A percentile compares a stretch with the other conserved stretches of the same genome.
These are phyloP conservation scores for Sceloporus undulatus DNA, from an alignment of 2,113 vertebrate species.

Conservation along the genomic window DNA sequence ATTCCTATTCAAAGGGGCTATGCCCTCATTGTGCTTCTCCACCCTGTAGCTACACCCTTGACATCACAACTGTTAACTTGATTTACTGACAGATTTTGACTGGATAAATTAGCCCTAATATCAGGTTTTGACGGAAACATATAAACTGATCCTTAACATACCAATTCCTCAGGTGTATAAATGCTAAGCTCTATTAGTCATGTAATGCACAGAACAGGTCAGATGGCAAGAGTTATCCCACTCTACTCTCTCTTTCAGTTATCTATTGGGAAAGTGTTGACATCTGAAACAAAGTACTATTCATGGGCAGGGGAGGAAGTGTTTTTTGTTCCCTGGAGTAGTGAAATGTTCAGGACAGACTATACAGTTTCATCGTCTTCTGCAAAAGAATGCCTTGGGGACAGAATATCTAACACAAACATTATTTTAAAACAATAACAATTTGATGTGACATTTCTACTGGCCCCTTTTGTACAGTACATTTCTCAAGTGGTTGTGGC, in stretches of 20 bases:
- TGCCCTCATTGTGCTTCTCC: too few relatives aligned
- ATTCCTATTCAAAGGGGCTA: background rate
- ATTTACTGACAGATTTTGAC: background rate
- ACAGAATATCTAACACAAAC: background rate
- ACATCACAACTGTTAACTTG: background rate
- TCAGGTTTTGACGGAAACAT: background rate
- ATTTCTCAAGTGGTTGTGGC: background rate
- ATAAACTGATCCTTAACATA: background rate
- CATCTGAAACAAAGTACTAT: background rate
- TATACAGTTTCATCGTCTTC: background rate
- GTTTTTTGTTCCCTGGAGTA: background rate
- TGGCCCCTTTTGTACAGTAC: background rate
- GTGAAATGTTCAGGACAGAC: background rate
- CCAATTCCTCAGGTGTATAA: background rate
- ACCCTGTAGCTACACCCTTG: too few relatives aligned
- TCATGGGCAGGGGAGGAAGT: background rate
- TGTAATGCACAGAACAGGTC: background rate
- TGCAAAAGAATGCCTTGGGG: too few relatives aligned
- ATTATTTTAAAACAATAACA: background rate
- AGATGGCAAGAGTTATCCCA: background rate
- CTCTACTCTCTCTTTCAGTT: background rate
- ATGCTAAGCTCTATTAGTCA: background rate
- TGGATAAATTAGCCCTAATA: background rate
- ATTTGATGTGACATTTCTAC: background rate
- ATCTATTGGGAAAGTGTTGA: background rate